A percentile compares a stretch with the other conserved stretches of the same genome.
These are phyloP conservation scores for Thalassaphorura encarpata DNA, from an alignment of 1,140 invertebrate species.

Conservation along the genomic window DNA sequence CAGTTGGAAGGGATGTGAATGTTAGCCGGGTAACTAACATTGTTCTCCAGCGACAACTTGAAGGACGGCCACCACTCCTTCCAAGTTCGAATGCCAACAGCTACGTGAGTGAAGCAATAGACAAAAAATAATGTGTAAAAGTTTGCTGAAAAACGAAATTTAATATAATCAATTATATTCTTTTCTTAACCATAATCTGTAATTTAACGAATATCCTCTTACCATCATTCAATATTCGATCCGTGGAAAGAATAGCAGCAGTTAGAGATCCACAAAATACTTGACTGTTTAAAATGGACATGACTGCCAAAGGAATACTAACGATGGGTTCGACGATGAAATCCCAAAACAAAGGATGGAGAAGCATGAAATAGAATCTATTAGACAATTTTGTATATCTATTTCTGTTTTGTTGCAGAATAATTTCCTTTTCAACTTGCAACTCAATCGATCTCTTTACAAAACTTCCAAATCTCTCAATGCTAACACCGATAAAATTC, in stretches of 20 bases:
- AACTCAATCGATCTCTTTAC: slow-evolving; percentile 21
- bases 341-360: slow-evolving; percentile 16
- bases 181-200: neutral
- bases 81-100: slow-evolving; percentile 18
- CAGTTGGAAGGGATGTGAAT: too few species aligned
- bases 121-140: slow-evolving; percentile 9
- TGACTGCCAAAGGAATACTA: slow-evolving; percentile 24
- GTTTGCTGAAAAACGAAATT: slow-evolving; percentile 3
- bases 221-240: slow-evolving; percentile 8
- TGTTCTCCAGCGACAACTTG: too few species aligned
- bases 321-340: slow-evolving; percentile 26
- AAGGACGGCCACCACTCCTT: too few species aligned
- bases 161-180: neutral
- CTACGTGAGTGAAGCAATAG: slow-evolving; percentile 19
- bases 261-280: slow-evolving; percentile 26
- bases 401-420: neutral
- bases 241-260: neutral
- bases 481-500: slow-evolving; percentile 64
- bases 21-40: too few species aligned
- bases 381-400: neutral
- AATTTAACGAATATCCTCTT: neutral
- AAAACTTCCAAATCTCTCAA: slow-evolving; percentile 50
- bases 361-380: neutral
- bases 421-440: neutral
- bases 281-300: slow-evolving; percentile 30